These are phyloP conservation scores for Orthosia incerta DNA, from an alignment of 2,888 invertebrate species.

Conservation along the genomic window DNA sequence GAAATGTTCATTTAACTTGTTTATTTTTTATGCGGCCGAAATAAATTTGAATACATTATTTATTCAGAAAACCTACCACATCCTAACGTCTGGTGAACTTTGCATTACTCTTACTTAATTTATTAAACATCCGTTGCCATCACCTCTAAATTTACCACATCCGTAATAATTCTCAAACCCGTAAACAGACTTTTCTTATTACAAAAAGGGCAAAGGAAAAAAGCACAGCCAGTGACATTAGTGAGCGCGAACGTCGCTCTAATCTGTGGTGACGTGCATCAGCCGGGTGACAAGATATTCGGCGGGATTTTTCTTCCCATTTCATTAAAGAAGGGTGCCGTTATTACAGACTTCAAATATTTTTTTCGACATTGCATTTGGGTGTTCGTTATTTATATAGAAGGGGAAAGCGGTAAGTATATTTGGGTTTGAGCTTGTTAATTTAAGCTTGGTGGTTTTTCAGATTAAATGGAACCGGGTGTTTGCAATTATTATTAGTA, in stretches of 20 bases:
- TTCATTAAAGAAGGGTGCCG: constrained; percentile 70
- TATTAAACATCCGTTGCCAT: neutral
- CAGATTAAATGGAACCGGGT: constrained; percentile 12
- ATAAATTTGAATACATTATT: neutral
- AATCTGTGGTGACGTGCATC: constrained; percentile 78
- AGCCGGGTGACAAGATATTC: constrained; percentile 74
- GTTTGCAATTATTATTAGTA: neutral
- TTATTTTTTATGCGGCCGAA: neutral
- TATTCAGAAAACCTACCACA: neutral
- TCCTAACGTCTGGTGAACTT: neutral
- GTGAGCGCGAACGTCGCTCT: constrained; percentile 53
- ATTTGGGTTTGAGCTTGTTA: constrained; percentile 41
- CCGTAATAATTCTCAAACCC: neutral
- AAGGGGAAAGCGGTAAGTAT: constrained; percentile 29
- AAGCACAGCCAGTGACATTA: constrained; percentile 46
- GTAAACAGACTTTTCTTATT: constrained; percentile 37
- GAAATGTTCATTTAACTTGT: too few species aligned
- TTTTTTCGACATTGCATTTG: constrained; percentile 48
- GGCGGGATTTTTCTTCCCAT: constrained; percentile 73
- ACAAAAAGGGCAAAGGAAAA: constrained; percentile 28
- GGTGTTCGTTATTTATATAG: constrained; percentile 33
- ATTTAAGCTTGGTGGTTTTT: constrained; percentile 17
- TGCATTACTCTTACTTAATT: neutral
- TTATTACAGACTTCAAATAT: constrained; percentile 64
- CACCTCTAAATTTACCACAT: constrained; percentile 3